Conservation (phyloP, 1,140 invertebrate species). For the Trachymyrmex septentrionalis region DNA sequence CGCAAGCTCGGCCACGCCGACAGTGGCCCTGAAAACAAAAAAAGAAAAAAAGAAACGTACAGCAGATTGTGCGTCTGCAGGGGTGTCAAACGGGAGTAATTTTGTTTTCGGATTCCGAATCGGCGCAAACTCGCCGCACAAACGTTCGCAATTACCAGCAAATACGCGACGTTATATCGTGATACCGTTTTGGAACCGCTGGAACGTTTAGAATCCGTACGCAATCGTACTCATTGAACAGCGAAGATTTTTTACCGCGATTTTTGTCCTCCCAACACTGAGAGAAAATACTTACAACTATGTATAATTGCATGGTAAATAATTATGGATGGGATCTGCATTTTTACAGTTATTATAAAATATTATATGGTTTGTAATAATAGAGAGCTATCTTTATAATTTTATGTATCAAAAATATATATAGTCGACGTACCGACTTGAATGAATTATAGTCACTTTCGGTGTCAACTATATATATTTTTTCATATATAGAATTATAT, state of each 20-base stretch:
- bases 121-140: neutral
- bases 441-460: no score
- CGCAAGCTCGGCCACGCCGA: neutral
- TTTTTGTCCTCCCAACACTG: neutral
- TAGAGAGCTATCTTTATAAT: no score
- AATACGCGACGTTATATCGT: neutral
- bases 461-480: no score
- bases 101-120: conserved; percentile 34
- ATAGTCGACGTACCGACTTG: no score
- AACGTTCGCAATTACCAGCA: conserved; percentile 36
- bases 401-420: no score
- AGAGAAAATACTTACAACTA: no score
- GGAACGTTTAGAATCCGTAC: neutral
- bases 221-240: neutral
- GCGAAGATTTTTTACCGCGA: neutral
- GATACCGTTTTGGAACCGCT: neutral
- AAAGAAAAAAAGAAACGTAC: conserved; percentile 38
- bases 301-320: no score
- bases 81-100: conserved; percentile 60
- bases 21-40: neutral
- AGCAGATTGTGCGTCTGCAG: conserved; percentile 19
- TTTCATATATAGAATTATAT: no score
- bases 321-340: no score
- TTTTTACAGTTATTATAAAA: no score
- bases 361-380: no score